A percentile compares a stretch with the other conserved stretches of the same genome.
Conservation (phyloP, 2,888 invertebrate genomes). For the Esperia sulphurella region DNA sequence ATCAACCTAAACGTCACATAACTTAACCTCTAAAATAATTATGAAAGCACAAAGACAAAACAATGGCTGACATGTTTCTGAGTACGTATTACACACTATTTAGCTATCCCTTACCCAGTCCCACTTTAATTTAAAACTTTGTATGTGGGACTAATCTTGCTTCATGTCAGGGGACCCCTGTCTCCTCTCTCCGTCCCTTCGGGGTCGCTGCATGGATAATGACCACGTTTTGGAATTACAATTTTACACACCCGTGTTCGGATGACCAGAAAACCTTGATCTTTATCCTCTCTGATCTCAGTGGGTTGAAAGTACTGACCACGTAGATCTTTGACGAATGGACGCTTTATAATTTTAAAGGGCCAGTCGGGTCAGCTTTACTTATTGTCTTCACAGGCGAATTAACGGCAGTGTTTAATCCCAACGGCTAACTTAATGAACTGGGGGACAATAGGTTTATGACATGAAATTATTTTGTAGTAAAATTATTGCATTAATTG, state of each 20-base stretch:
- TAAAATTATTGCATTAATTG: constrained; percentile 13
- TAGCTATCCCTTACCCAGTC: constrained; percentile 19
- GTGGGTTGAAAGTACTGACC: constrained; percentile 4
- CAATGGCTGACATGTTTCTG: constrained; percentile 26
- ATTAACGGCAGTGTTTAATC: constrained; percentile 38
- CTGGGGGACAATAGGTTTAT: constrained; percentile 30
- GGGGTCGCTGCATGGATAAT: constrained; percentile 48
- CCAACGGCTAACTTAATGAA: constrained; percentile 26
- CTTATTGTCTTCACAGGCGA: constrained; percentile 36
- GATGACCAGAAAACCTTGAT: constrained; percentile 10
- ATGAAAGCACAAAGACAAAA: constrained; percentile 31
- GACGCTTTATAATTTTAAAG: constrained; percentile 33
- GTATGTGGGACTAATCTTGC: constrained; percentile 55
- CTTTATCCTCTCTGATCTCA: constrained; percentile 13
- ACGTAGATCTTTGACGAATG: constrained; percentile 14
- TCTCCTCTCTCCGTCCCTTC: constrained; percentile 30
- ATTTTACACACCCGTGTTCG: constrained; percentile 36
- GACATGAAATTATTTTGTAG: constrained; percentile 24
- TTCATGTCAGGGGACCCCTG: constrained; percentile 41
- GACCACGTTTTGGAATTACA: constrained; percentile 49
- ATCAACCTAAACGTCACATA: not conserved
- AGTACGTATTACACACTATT: constrained; percentile 22
- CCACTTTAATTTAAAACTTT: constrained; percentile 56
- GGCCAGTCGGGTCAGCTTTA: constrained; percentile 35
- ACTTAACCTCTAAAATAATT: constrained; percentile 30